Conservation (phyloP, 2,888 invertebrate genomes). For the Molorchus minor region DNA sequence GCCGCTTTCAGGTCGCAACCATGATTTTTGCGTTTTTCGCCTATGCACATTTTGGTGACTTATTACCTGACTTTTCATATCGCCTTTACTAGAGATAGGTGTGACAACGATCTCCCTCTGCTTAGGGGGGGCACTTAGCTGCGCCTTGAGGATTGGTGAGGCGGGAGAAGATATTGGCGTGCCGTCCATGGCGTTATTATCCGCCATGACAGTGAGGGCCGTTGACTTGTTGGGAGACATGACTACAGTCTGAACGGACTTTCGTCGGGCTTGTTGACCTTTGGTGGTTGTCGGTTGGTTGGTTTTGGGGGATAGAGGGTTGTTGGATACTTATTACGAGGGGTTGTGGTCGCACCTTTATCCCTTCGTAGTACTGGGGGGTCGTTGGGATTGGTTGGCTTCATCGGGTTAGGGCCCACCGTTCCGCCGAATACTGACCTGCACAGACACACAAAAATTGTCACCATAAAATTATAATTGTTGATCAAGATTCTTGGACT, state of each 20-base stretch:
- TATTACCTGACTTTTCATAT: conserved; percentile 68
- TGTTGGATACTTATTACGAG: conserved; percentile 64
- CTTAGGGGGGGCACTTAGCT: conserved; percentile 77
- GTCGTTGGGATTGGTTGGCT: conserved; percentile 64
- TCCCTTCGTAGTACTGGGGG: conserved; percentile 76
- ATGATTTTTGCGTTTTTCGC: no score
- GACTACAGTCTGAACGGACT: conserved; percentile 35
- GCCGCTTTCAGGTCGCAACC: no score
- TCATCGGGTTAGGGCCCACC: conserved; percentile 81
- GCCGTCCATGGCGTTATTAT: conserved; percentile 46
- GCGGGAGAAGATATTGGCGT: conserved; percentile 70
- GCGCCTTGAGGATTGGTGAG: conserved; percentile 86
- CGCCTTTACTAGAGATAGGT: conserved; percentile 58
- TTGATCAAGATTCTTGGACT: no score
- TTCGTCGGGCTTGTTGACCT: conserved; percentile 44
- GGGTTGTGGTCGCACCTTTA: conserved; percentile 72
- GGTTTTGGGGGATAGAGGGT: conserved; percentile 39
- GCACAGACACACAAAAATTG: conserved; percentile 34
- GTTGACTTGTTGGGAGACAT: conserved; percentile 29
- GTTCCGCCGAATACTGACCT: conserved; percentile 85
- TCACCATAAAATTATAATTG: background rate
- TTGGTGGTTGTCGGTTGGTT: conserved; percentile 31
- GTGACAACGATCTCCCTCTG: conserved; percentile 53
- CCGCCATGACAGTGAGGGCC: conserved; percentile 37
- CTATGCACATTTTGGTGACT: conserved; percentile 20